Evolutionary conservation across 2,797 vertebrate species (phyloP), one percentile per base, ranked within the genome.

Genomic region (Hybognathus amarus): DNA sequence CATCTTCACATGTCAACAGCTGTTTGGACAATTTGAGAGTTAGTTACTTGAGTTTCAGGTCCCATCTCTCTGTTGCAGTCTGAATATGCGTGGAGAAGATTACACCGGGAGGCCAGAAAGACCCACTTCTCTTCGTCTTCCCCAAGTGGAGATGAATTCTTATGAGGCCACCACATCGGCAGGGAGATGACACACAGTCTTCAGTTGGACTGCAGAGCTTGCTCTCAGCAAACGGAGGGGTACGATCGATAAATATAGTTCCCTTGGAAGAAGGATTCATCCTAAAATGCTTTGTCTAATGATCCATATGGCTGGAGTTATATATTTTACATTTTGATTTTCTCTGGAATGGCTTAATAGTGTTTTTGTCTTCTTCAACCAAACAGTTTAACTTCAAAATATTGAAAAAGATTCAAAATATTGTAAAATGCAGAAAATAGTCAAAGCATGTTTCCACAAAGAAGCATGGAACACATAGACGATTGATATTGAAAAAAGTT

Each of bases 121-220:
- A 18, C 87, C 85, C 20, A 71, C 87, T 18, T 90, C 91, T 13
- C 70, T 93, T 9, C 93, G 92, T 64, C 91, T 94, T n/a, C 79
- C 88, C 3, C 91, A 54, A 45, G 76, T 64, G 22, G 94, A 94
- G 36, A 88, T 84, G 1, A 85, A 66, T 22, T 91, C 93, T 5
- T 11, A 90, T 1, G 93, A 95, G 52, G 54, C 91, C n/a, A 93
- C 91, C 17, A 92, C 91, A 0, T 92, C 93, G 67, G 67, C 92
- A 91, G 54, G 87, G 87, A 77, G 94, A 94, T 3, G 93, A 94
- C 8, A 30, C 89, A 0, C 90, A 90, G 1, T 93, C 90, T 13
- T 87, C 88, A 15, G 0, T 89, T 0, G 24, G 87, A 61, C 91
- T 88, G 8, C 90, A 85, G 30, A 91, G 80, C 83, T 38, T 77